These are phyloP conservation scores for Chymomyza fuscimana DNA, from an alignment of 2,888 invertebrate species.

Conservation along the genomic window DNA sequence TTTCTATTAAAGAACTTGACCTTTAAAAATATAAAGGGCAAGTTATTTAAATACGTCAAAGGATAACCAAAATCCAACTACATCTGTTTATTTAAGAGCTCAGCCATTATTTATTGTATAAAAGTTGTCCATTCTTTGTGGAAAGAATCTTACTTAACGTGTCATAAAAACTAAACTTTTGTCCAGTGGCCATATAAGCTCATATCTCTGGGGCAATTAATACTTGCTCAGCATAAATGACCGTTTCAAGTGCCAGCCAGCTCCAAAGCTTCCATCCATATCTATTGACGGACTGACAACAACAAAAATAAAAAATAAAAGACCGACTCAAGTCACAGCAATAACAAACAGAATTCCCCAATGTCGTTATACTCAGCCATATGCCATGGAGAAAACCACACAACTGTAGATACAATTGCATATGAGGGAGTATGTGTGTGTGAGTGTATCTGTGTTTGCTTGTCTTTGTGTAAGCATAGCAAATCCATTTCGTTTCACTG, in stretches of 20 bases:
- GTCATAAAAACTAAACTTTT: slow-evolving; percentile 23
- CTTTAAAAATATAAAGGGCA: too few relatives aligned
- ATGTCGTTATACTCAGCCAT: not conserved
- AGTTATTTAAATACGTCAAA: too few relatives aligned
- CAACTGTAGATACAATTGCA: not conserved
- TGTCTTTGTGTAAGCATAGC: not conserved
- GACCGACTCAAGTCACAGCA: slow-evolving; percentile 11
- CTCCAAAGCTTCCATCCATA: not conserved
- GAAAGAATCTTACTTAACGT: slow-evolving; percentile 13
- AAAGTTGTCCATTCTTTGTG: slow-evolving; percentile 31
- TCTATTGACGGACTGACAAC: not conserved
- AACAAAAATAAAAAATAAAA: slow-evolving; percentile 1
- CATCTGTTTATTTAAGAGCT: not conserved
- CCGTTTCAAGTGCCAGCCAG: not conserved
- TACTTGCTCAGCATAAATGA: slow-evolving; percentile 2
- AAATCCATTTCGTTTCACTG: slow-evolving; percentile 3
- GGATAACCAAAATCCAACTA: too few relatives aligned
- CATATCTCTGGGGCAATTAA: slow-evolving; percentile 6
- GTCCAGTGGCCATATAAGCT: not conserved
- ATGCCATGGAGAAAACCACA: not conserved
- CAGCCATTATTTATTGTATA: slow-evolving; percentile 15
- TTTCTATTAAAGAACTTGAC: too few relatives aligned
- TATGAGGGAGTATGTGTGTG: not conserved
- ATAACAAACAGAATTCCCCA: slow-evolving; percentile 19
- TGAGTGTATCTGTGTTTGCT: not conserved